These are phyloP conservation scores for Peromyscus californicus DNA, from an alignment of 2,113 vertebrate species.

Conservation along the genomic window DNA sequence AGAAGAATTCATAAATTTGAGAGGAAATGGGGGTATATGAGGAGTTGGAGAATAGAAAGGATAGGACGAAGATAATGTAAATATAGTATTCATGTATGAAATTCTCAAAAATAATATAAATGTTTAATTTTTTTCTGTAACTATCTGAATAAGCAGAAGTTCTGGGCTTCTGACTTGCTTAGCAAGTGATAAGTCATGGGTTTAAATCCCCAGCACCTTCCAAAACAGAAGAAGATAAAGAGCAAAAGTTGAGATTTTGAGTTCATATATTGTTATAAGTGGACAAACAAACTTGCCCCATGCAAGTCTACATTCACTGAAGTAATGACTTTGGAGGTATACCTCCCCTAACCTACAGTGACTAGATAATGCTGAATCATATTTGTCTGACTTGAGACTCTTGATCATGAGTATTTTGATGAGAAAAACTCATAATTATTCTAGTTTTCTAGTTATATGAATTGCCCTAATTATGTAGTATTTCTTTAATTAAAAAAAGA, in stretches of 20 bases:
- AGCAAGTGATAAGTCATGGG: no score
- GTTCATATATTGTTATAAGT: no score
- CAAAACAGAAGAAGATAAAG: background rate
- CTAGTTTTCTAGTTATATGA: background rate
- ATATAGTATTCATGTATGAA: background rate
- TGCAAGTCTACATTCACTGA: background rate
- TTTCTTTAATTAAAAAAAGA: constrained; percentile 40
- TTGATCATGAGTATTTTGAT: constrained; percentile 16
- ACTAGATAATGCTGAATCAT: background rate
- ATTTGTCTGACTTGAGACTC: background rate
- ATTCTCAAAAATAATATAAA: background rate
- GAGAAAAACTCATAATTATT: constrained; percentile 20
- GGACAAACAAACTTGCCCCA: background rate
- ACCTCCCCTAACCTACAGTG: background rate
- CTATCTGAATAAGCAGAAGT: background rate
- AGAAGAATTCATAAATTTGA: background rate
- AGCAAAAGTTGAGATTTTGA: background rate
- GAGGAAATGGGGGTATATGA: background rate
- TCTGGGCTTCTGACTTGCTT: background rate
- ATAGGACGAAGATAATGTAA: background rate
- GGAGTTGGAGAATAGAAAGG: background rate
- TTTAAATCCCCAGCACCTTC: background rate
- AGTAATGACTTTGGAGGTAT: background rate
- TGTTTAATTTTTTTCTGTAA: background rate
- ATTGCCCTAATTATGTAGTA: background rate